Percentiles rank a stretch among this genome's conserved stretches.
Conservation (phyloP, 2,113 vertebrate genomes). For the Caretta caretta region DNA sequence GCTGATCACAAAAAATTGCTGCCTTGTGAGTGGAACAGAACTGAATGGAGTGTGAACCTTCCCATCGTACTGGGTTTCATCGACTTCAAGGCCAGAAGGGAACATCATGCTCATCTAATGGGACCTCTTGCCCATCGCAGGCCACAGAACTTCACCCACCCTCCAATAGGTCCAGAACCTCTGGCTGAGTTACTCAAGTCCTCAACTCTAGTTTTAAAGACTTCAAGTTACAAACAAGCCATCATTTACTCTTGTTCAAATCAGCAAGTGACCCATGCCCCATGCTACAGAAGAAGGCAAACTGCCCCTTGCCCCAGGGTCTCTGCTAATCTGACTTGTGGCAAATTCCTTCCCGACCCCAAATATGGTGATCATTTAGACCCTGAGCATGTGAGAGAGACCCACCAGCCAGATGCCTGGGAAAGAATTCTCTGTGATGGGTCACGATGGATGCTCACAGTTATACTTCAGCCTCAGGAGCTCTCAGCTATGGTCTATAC, state of each 20-base stretch:
- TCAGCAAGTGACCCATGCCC: no score
- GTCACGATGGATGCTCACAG: neutral
- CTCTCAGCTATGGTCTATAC: neutral
- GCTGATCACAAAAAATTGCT: neutral
- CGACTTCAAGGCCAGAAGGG: neutral
- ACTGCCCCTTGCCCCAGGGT: no score
- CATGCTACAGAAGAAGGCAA: no score
- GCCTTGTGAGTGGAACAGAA: neutral
- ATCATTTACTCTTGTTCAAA: no score
- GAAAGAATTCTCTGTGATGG: no score
- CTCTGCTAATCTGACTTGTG: no score
- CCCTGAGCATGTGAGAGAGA: no score
- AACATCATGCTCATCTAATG: neutral
- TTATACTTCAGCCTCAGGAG: neutral
- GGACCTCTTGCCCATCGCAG: neutral
- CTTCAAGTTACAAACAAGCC: no score
- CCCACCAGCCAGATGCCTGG: no score
- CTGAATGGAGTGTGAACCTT: neutral
- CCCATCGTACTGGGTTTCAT: rapidly evolving
- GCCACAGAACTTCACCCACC: neutral
- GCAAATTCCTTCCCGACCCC: no score
- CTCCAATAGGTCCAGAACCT: neutral
- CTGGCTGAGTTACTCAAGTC: neutral
- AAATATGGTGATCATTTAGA: no score
- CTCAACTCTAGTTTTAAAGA: no score